phyloP scores from a whole-genome alignment of 2,797 vertebrate genomes.

The Lerista edwardsae region DNA sequence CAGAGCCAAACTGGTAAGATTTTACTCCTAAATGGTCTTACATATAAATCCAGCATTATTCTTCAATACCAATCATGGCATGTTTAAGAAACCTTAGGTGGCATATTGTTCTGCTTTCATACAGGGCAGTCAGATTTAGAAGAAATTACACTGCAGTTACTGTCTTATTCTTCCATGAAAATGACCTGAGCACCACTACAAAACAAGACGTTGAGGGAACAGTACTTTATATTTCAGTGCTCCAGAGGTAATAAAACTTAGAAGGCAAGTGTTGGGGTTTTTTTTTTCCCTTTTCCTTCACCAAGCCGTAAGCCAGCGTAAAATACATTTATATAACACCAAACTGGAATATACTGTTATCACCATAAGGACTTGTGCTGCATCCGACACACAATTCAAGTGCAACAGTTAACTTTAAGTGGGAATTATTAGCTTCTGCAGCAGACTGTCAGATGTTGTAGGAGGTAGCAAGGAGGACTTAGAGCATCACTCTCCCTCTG shows the following conservation, averaged over 20 bases:
- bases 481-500: neutral
- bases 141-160: neutral
- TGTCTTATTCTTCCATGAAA: neutral
- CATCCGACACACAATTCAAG: conserved; percentile 23
- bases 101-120: neutral
- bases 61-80: neutral
- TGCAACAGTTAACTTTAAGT: conserved; percentile 24
- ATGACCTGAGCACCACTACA: neutral
- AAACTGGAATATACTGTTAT: neutral
- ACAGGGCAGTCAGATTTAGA: neutral
- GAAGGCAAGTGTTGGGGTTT: neutral
- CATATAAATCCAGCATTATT: neutral
- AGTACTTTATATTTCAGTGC: neutral
- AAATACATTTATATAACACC: conserved; percentile 23
- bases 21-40: neutral
- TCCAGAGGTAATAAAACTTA: conserved; percentile 7
- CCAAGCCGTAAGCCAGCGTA: conserved; percentile 14
- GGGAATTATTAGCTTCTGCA: conserved; percentile 15
- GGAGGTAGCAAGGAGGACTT: neutral
- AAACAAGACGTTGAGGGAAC: conserved; percentile 14
- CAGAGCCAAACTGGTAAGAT: neutral
- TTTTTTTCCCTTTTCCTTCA: neutral
- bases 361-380: conserved; percentile 3
- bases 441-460: conserved; percentile 3
- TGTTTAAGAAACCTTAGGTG: neutral